Evolutionary conservation across 2,113 vertebrate genomes (phyloP).

Genomic region (Cebidichthys violaceus): DNA sequence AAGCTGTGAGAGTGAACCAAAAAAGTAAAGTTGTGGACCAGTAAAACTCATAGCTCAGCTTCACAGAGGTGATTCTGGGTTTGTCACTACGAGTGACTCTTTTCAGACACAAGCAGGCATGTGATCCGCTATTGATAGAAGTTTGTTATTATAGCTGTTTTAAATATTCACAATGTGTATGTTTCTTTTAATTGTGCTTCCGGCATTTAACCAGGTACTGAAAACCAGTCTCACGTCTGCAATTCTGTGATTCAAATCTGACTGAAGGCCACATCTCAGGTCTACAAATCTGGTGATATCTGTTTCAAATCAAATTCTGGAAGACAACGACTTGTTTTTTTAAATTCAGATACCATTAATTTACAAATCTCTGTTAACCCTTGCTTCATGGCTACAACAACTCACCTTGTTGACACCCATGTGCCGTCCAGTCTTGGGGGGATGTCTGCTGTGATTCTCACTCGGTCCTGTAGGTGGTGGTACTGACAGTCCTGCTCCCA

Average conservation of each 20-base stretch:
- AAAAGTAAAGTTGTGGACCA: not conserved
- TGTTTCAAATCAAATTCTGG: not conserved
- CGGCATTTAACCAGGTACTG: not conserved
- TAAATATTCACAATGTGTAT: not conserved
- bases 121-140: not conserved
- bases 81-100: not conserved
- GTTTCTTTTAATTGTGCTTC: not conserved
- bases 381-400: not conserved
- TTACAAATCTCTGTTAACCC: not conserved
- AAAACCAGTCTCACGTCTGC: not conserved
- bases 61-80: not conserved
- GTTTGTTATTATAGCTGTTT: not conserved
- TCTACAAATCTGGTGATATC: not conserved
- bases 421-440: constrained; percentile 88
- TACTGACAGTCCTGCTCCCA: constrained; percentile 86
- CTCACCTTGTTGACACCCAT: constrained; percentile 91
- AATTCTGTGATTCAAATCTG: not conserved
- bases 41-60: not conserved
- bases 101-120: not conserved
- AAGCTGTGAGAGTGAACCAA: not conserved
- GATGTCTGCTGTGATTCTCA: constrained; percentile 78
- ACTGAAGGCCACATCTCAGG: not conserved
- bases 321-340: not conserved
- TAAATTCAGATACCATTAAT: not conserved
- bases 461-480: constrained; percentile 83